Base-by-base conservation (phyloP, 2,113 vertebrate genomes). In the Lanius ludovicianus region DNA sequence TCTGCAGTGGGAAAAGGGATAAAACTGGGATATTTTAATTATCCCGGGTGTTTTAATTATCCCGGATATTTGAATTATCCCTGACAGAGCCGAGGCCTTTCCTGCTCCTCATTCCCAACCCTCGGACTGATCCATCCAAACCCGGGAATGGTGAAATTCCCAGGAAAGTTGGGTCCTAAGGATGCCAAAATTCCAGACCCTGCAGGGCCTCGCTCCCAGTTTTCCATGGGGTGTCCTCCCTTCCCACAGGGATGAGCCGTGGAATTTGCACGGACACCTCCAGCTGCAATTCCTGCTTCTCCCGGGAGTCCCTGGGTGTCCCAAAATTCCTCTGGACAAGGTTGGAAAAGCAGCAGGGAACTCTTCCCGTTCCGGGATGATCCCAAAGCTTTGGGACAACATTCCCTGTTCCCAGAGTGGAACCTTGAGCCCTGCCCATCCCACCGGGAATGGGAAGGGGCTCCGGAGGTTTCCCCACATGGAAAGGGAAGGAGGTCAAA, bases 81-180 rank as follows among this genome's bases (percentile, higher is more conserved):
- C 70, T 28, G 31, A 27, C 19, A 5, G 41, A 64, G 76, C 17
- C 5, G 5, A 64, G 49, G 60, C 37, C 24, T 44, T 21, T 53
- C 17, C 60, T 30, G 39, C 62, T 46, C 25, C 60, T 55, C 49
- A 55, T 17, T 8, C 49, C 69, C 30, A 73, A 4, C 15, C 50
- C 39, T 73, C 19, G 52, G 22, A 15, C 12, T 6, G 19, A 23
- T 33, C 16, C 31, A 33, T 20, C 28, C 14, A 39, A 19, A 44
- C 21, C 39, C 14, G 44, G 60, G 60, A 23, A 27, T 3, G 27
- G 23, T 46, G 10, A 4, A 5, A 59, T 46, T 69, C 15, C 39
- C 30, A 1, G 0, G 18, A 9, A 57, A n/a, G 64, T 15, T 5
- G 69, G 25, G 30, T 4, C 23, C 0, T 7, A 25, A 67, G 19